Conservation (phyloP, 2,888 invertebrate species). For the Drosophila mettleri region DNA sequence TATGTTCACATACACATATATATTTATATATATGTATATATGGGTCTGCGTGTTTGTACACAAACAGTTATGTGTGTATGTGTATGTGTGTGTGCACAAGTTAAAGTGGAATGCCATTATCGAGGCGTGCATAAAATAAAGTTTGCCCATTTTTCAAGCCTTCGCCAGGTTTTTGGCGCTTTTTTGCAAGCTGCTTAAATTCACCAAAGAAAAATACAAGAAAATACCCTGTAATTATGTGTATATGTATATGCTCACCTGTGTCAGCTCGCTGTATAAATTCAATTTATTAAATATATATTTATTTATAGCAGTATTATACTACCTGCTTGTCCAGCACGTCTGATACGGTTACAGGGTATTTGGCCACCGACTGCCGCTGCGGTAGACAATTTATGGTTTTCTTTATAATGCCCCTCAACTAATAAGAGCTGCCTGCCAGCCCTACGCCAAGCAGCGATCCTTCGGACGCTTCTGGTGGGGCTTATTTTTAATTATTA, state of each 20-base stretch:
- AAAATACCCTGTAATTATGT: slow-evolving; percentile 9
- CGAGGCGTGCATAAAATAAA: slow-evolving; percentile 63
- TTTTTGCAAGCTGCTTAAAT: not conserved
- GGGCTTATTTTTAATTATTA: slow-evolving; percentile 75
- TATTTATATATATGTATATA: not conserved
- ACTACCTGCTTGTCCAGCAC: not conserved
- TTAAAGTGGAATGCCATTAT: slow-evolving; percentile 27
- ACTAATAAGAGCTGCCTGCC: slow-evolving; percentile 9
- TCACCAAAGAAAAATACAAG: not conserved
- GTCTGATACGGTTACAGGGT: not conserved
- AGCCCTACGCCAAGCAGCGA: slow-evolving; percentile 28
- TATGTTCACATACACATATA: not conserved
- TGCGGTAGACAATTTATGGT: not conserved
- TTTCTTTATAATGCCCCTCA: slow-evolving; percentile 20
- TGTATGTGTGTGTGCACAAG: slow-evolving; percentile 7
- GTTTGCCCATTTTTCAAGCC: slow-evolving; percentile 48
- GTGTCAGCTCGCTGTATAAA: not conserved
- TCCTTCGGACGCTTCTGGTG: slow-evolving; percentile 51
- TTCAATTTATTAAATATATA: not conserved
- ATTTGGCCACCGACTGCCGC: not conserved
- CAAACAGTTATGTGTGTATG: slow-evolving; percentile 10
- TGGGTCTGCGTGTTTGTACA: not conserved
- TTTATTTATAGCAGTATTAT: not conserved
- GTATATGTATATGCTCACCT: not conserved
- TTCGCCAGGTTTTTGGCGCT: slow-evolving; percentile 4